Base-by-base conservation (phyloP, 2,888 invertebrate genomes). In the Crioceris asparagi region DNA sequence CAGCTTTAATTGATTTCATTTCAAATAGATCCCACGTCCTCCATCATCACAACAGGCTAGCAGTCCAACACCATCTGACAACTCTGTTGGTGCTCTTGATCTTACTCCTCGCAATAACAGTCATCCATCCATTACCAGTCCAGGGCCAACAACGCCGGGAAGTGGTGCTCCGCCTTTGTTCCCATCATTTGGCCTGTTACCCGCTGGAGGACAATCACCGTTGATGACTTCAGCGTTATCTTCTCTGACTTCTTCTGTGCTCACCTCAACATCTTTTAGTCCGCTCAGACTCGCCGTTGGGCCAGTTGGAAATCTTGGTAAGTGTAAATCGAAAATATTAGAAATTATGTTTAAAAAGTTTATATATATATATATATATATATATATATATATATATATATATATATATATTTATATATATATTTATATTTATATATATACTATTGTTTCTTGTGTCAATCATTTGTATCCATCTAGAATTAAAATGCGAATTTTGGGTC, bases 191-290 rank as follows among this genome's bases (percentile, higher is more conserved):
- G 66, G 70, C 44, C 72, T 77, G 54, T 65, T 75, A 61, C 73
- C 74, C 55, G 71, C 75, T 67, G 50, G 51, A 11, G 68, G 70
- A 47, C 27, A 12, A 8, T 15, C 27, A 14, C 27, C 27, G 5
- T 74, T 82, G 57, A 81, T 83, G 70, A 77, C 81, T 54, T 75
- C 78, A 44, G 84, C 86, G 46, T 71, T 86, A 56, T 84, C 83
- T 43, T 83, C 86, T 46, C 74, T 87, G 53, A 84, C 86, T 38
- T 83, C 85, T 23, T 79, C 80, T 26, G 79, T 80, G 50, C 77
- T 86, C 60, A 83, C 83, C 50, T 83, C 85, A 54, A 82, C 85
- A 42, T 81, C 84, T 48, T 87, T 86, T 74, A 86, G 86, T 73
- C 86, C 87, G 54, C 75, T 88, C 62, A 83, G 86, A 66, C 75